Evolutionary conservation across 2,113 vertebrate genomes (phyloP).

Genomic region (Alethe diademata): DNA sequence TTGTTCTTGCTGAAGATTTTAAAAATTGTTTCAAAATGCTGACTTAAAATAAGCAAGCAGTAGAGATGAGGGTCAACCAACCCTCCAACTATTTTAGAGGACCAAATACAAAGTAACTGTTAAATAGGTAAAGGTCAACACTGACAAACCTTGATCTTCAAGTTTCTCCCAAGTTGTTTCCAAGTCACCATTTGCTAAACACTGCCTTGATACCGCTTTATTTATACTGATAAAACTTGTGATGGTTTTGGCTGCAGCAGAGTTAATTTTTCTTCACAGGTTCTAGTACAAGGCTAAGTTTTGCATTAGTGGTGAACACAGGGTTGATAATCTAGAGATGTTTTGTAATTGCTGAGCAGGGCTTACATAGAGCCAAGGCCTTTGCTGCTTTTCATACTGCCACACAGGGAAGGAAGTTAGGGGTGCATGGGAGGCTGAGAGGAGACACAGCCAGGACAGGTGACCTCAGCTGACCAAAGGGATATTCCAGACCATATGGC

Average conservation of each 20-base stretch:
- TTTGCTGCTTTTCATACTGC: not conserved
- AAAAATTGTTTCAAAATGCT: not conserved
- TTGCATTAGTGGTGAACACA: not conserved
- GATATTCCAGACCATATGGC: not conserved
- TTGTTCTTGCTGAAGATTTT: not conserved
- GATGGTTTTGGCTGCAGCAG: not conserved
- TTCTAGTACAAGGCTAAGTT: not conserved
- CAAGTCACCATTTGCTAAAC: not conserved
- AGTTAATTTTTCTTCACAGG: not conserved
- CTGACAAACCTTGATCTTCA: not conserved
- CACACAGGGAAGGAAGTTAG: not conserved
- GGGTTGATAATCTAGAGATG: not conserved
- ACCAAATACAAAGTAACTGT: not conserved
- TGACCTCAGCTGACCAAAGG: not conserved
- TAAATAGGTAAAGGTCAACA: not conserved
- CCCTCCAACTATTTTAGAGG: not conserved
- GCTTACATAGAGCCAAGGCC: rapidly evolving
- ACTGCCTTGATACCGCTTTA: not conserved
- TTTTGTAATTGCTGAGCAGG: not conserved
- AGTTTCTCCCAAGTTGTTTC: not conserved
- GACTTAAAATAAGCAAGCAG: not conserved
- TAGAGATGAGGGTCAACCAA: not conserved
- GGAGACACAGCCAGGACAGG: not conserved
- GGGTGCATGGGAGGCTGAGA: not conserved
- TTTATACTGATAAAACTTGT: not conserved